These are phyloP conservation scores for Sinocyclocheilus anshuiensis DNA, from an alignment of 2,113 vertebrate genomes.

Conservation along the genomic window DNA sequence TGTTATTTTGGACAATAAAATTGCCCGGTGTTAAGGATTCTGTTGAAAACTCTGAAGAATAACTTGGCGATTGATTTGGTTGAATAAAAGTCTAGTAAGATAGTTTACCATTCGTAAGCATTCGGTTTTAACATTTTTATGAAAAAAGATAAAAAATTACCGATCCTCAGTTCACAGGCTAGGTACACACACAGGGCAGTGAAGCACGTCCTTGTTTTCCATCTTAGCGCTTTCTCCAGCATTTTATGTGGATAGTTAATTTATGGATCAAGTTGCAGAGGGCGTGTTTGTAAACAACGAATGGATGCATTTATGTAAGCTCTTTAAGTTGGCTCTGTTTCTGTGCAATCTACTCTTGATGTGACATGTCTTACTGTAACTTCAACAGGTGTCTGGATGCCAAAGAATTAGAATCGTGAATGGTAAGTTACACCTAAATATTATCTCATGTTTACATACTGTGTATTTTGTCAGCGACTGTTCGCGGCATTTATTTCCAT, in stretches of 20 bases:
- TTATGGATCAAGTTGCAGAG: not conserved
- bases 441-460: not conserved
- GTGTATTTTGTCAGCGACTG: no score
- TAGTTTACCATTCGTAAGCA: not conserved
- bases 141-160: not conserved
- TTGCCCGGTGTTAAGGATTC: not conserved
- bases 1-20: not conserved
- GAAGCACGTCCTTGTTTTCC: not conserved
- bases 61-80: not conserved
- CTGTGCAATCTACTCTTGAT: not conserved
- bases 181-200: not conserved
- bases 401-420: not conserved
- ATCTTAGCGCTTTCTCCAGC: not conserved
- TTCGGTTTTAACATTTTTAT: not conserved
- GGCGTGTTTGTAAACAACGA: constrained; percentile 17
- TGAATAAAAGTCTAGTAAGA: not conserved
- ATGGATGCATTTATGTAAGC: not conserved
- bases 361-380: not conserved
- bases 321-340: not conserved
- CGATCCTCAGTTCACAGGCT: not conserved
- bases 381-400: not conserved
- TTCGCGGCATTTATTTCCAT: not conserved
- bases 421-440: constrained; percentile 1
- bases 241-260: not conserved
- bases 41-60: no score